Base-by-base conservation (phyloP, 2,888 invertebrate species). In the Phaonia tiefii region DNA sequence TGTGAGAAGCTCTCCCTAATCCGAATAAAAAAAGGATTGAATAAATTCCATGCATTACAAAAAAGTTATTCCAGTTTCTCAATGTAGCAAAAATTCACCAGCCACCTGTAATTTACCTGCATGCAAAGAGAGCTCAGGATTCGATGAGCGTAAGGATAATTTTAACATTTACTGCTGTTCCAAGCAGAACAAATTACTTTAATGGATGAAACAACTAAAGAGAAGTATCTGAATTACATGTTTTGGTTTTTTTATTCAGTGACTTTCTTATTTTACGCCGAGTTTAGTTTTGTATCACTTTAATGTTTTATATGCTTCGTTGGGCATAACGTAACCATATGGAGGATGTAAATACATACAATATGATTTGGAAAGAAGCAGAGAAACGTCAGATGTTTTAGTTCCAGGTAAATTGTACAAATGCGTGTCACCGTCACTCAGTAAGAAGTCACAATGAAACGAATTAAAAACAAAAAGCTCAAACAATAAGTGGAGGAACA, bases 261-360 rank as follows among this genome's bases (percentile, higher is more conserved):
- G 39, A 63, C 63, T 63, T 63, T 63, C 63, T 63, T 63, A 39
- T 63, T 63, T 63, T 63, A 63, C 22, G 63, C 39, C 63, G 39
- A 63, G 39, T 42, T 22, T 42, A 31, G 31, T 31, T 42, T 63
- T 54, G 22, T 4, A 7, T 63, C 44, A 54, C 37, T 58, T 73
- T 63, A 63, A 63, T 63, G 63, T 63, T 56, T 69, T 75, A 60
- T 60, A 69, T 60, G 75, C 69, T 75, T 75, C 75, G 69, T 60
- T 39, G 75, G 60, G 75, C 75, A 75, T 75, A 75, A 69, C 75
- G 75, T 75, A 60, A n/a, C 75, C 69, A 60, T 69, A 69, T 75
- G 75, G 56, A 44, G 11, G 37, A 39, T 1, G 15, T 26, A 42
- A 22, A 42, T 63, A 31, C 3, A 31, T 31, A 31, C 31, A 31